Percentiles rank a stretch among this genome's conserved stretches.
Conservation (phyloP, 2,113 vertebrate genomes). For the Microcebus ravelobensis region DNA sequence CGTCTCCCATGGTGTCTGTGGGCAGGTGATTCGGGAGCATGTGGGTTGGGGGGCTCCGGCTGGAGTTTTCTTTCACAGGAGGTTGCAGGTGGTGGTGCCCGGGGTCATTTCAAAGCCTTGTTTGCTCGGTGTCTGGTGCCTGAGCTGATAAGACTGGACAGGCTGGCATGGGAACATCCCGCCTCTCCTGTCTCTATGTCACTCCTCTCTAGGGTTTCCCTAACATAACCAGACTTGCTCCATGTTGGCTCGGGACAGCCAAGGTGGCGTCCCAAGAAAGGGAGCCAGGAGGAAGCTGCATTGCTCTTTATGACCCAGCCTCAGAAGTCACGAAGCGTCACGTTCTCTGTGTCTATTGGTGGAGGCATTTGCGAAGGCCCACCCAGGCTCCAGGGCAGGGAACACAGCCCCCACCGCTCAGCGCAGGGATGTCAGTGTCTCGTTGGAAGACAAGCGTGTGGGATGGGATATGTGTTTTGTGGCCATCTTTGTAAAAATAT, state of each 20-base stretch:
- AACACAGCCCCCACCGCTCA: not conserved
- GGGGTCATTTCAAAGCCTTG: not conserved
- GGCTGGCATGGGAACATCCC: not conserved
- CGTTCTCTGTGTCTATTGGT: not conserved
- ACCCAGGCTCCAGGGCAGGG: not conserved
- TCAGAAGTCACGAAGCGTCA: not conserved
- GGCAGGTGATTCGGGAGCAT: not conserved
- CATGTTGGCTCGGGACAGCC: not conserved
- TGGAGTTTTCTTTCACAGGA: too few species aligned
- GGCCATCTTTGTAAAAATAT: not conserved
- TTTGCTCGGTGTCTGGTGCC: not conserved
- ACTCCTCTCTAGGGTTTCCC: not conserved
- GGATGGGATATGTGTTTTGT: not conserved
- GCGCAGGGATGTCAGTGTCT: not conserved
- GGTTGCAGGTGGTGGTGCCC: not conserved
- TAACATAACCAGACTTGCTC: not conserved
- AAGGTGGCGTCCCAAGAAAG: not conserved
- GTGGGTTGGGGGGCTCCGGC: not conserved
- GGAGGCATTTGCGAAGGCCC: not conserved
- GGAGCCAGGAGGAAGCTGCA: not conserved
- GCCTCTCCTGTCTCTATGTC: not conserved
- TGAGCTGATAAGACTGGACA: not conserved
- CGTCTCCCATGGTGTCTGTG: not conserved
- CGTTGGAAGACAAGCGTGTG: not conserved
- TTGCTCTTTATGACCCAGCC: not conserved